phyloP scores from a whole-genome alignment of 2,888 invertebrate species.

The Acheta domesticus region DNA sequence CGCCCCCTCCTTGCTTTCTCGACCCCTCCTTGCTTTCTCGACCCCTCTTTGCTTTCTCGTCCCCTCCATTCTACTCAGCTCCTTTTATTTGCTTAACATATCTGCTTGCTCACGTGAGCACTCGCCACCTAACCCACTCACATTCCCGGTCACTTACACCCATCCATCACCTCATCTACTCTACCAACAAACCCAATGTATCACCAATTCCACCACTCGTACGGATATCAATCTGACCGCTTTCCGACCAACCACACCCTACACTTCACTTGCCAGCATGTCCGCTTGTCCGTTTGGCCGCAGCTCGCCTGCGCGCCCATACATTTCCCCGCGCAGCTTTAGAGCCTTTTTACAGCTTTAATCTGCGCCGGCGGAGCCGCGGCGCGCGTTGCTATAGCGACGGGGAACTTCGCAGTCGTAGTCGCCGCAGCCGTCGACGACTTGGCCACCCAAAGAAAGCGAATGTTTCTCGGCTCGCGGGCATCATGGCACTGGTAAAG shows the following conservation, averaged over 20 bases:
- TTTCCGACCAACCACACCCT: too few species aligned
- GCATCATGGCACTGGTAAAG: neutral
- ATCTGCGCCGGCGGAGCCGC: neutral
- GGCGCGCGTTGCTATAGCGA: neutral
- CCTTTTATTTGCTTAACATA: too few species aligned
- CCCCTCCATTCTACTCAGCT: too few species aligned
- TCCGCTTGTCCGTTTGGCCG: too few species aligned
- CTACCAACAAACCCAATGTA: too few species aligned
- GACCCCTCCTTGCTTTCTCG: neutral
- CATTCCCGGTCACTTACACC: too few species aligned
- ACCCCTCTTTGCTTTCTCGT: neutral
- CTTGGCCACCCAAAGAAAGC: neutral
- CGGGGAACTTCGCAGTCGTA: neutral
- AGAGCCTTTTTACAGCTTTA: neutral
- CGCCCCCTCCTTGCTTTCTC: neutral
- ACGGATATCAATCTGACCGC: too few species aligned
- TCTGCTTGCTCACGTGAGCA: too few species aligned
- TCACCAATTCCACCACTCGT: too few species aligned
- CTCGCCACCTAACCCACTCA: too few species aligned
- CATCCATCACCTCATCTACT: too few species aligned
- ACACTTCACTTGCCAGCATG: too few species aligned
- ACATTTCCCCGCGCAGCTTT: conserved; percentile 2
- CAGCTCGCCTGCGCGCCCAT: neutral
- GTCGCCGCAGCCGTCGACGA: neutral
- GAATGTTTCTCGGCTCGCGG: neutral